A percentile compares a stretch with the other conserved stretches of the same genome.
Evolutionary conservation across 2,113 vertebrate species (phyloP).

Genomic region (Tonatia bakeri): DNA sequence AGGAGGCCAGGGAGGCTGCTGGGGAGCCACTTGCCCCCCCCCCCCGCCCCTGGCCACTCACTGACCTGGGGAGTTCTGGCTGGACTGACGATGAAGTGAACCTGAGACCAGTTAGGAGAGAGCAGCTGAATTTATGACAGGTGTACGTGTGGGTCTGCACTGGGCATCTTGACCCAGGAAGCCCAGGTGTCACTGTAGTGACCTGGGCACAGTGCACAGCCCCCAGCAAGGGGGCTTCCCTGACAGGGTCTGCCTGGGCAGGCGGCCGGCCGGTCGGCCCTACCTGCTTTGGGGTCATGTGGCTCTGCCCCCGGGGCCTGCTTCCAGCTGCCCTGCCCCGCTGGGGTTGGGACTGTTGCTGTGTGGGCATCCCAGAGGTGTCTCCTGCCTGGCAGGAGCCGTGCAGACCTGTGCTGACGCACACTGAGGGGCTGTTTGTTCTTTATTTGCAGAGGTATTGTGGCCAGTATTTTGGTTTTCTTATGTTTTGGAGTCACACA

Average conservation of each 20-base stretch:
- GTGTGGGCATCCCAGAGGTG: not conserved
- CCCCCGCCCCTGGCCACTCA: not conserved
- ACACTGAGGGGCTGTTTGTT: slow-evolving; percentile 65
- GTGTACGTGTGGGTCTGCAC: too few species aligned
- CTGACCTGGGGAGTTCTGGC: not conserved
- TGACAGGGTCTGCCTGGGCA: not conserved
- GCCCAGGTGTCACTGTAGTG: not conserved
- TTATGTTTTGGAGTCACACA: slow-evolving; percentile 98
- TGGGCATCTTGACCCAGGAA: rapidly evolving
- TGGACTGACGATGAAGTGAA: not conserved
- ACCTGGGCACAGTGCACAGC: not conserved
- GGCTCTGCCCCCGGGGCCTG: not conserved
- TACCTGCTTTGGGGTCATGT: rapidly evolving
- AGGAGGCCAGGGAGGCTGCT: not conserved
- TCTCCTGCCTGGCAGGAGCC: not conserved
- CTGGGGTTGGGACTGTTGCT: not conserved
- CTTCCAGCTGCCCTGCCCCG: not conserved
- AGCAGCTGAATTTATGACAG: rapidly evolving
- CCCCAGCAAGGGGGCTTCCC: not conserved
- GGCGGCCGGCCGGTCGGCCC: not conserved
- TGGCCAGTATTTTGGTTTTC: slow-evolving; percentile 98
- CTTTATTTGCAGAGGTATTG: slow-evolving; percentile 89
- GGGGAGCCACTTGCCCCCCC: not conserved
- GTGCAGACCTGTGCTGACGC: not conserved
- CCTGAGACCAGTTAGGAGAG: not conserved